phyloP scores from a whole-genome alignment of 2,888 invertebrate species.

The Pelosia muscerda region DNA sequence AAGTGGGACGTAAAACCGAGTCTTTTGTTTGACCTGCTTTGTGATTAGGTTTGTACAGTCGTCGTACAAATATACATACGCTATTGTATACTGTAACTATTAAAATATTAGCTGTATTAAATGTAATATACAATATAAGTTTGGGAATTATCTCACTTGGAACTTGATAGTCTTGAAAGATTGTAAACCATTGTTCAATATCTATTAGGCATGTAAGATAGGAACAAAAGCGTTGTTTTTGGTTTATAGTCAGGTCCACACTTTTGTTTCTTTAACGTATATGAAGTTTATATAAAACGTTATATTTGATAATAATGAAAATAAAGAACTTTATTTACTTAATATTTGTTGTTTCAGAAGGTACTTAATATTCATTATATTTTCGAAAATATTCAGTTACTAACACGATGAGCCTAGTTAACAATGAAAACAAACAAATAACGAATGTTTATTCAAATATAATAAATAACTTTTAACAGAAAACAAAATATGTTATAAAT shows the following conservation, averaged over 20 bases:
- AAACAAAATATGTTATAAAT: not conserved
- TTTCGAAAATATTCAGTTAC: not conserved
- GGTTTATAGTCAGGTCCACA: no score
- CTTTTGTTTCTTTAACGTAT: not conserved
- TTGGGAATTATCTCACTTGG: not conserved
- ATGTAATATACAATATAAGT: not conserved
- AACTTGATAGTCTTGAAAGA: not conserved
- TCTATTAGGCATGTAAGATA: no score
- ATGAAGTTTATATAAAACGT: not conserved
- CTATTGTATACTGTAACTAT: not conserved
- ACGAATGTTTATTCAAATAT: not conserved
- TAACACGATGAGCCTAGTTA: not conserved
- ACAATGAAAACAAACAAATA: not conserved
- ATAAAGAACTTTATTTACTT: not conserved
- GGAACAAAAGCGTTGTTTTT: no score
- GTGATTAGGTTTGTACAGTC: slow-evolving; percentile 16
- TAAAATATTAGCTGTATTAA: not conserved
- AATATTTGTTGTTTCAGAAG: not conserved
- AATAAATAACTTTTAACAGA: not conserved
- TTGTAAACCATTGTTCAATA: no score
- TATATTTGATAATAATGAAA: not conserved
- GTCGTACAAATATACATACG: not conserved
- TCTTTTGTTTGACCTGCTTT: slow-evolving; percentile 31
- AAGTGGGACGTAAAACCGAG: slow-evolving; percentile 33
- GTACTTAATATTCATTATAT: not conserved